Evolutionary conservation across 2,888 invertebrate genomes (phyloP).

Genomic region (Drosophila tripunctata): DNA sequence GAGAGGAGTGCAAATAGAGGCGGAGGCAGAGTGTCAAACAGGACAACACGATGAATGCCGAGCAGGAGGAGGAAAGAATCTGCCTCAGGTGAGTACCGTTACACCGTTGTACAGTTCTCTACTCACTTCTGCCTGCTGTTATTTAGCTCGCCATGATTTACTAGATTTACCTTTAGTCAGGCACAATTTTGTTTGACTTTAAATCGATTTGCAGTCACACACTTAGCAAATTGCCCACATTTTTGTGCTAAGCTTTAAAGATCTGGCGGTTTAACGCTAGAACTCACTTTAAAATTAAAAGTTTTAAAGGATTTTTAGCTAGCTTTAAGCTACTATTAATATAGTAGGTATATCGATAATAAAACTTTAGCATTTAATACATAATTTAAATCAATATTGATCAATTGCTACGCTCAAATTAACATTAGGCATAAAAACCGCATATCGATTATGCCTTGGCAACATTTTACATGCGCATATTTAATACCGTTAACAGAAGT

Average conservation of each 20-base stretch:
- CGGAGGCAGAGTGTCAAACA: slow-evolving; percentile 20
- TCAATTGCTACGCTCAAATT: not conserved
- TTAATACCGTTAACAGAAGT: slow-evolving; percentile 3
- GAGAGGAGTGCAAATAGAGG: slow-evolving; percentile 1
- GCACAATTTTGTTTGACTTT: slow-evolving; percentile 24
- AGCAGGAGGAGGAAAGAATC: slow-evolving; percentile 70
- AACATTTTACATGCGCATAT: not conserved
- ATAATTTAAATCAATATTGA: not conserved
- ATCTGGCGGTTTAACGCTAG: no score
- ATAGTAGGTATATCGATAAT: no score
- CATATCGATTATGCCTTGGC: not conserved
- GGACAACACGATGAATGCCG: slow-evolving; percentile 57
- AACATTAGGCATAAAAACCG: not conserved
- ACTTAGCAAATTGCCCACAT: slow-evolving; percentile 13
- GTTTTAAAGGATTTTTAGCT: no score
- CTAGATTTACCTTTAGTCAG: slow-evolving; percentile 22
- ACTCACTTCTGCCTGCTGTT: slow-evolving; percentile 7
- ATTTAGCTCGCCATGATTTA: slow-evolving; percentile 30
- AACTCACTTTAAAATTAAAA: no score
- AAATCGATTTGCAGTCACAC: slow-evolving; percentile 23
- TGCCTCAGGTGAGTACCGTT: slow-evolving; percentile 78
- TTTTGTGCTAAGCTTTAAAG: not conserved
- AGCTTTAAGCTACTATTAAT: no score
- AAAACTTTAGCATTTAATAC: no score
- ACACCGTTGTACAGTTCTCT: slow-evolving; percentile 13